These are phyloP conservation scores for Eupithecia vulgata DNA, from an alignment of 2,888 invertebrate genomes.

Conservation along the genomic window DNA sequence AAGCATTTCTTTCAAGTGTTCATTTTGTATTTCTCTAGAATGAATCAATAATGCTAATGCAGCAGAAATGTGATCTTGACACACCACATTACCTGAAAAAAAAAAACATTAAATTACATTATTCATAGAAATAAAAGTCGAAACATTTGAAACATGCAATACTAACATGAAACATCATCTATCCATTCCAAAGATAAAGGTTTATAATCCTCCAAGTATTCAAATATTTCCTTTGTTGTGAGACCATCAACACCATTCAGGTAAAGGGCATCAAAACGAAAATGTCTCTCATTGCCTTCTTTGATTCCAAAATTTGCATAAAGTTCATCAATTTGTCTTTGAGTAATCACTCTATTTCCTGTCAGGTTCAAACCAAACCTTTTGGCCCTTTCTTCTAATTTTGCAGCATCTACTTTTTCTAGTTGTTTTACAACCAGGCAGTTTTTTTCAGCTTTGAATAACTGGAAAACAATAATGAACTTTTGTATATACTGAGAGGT, in stretches of 20 bases:
- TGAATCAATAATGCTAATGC: constrained; percentile 85
- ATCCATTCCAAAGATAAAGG: constrained; percentile 93
- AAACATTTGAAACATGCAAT: background rate
- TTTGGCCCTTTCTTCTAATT: constrained; percentile 75
- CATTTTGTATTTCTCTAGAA: constrained; percentile 78
- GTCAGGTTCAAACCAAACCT: constrained; percentile 76
- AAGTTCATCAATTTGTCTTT: constrained; percentile 77
- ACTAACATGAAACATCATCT: constrained; percentile 89
- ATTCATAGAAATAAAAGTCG: background rate
- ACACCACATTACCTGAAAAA: constrained; percentile 86
- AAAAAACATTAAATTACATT: constrained; percentile 15
- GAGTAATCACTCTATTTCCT: constrained; percentile 74
- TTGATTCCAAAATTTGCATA: constrained; percentile 76
- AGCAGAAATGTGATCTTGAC: constrained; percentile 84
- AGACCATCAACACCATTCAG: constrained; percentile 90
- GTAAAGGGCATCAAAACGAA: constrained; percentile 89
- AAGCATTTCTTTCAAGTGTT: constrained; percentile 69
- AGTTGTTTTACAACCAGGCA: constrained; percentile 66
- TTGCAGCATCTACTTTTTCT: constrained; percentile 73
- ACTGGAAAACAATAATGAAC: constrained; percentile 47
- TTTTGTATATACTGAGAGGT: background rate
- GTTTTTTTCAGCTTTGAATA: constrained; percentile 67
- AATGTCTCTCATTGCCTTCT: constrained; percentile 84
- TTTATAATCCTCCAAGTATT: constrained; percentile 90
- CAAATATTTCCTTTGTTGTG: constrained; percentile 90